Evolutionary conservation across 2,113 vertebrate species (phyloP).

Genomic region (Pygoscelis antarcticus): DNA sequence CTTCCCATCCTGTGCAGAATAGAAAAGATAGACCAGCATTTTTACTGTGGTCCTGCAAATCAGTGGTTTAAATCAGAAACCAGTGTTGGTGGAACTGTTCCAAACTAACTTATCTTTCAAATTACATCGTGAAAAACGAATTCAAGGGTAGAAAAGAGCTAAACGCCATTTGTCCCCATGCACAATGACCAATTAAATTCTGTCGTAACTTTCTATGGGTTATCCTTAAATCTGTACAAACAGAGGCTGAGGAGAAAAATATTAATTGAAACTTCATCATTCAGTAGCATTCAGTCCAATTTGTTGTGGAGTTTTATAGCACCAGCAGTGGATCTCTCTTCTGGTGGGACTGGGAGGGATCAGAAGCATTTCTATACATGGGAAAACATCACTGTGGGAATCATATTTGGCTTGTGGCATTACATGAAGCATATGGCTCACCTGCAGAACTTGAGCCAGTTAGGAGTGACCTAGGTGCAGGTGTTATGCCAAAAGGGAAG

Average conservation of each 20-base stretch:
- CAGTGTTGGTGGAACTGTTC: not conserved
- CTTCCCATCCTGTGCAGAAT: not conserved
- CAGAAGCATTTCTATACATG: conserved; percentile 14
- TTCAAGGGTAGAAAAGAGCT: not conserved
- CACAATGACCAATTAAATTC: not conserved
- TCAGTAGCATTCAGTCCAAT: not conserved
- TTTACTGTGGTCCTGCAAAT: not conserved
- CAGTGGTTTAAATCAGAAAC: not conserved
- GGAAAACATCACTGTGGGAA: not conserved
- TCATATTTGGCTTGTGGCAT: conserved; percentile 24
- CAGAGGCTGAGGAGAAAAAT: not conserved
- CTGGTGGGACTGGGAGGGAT: conserved; percentile 20
- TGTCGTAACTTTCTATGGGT: not conserved
- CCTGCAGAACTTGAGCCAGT: conserved; percentile 42
- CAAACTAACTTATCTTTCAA: not conserved
- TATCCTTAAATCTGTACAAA: not conserved
- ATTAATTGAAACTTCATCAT: not conserved
- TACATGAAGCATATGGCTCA: conserved; percentile 16
- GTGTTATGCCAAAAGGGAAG: conserved; percentile 17
- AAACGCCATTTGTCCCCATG: not conserved
- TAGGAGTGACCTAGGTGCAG: not conserved
- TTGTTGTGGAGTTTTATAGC: not conserved
- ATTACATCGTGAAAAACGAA: not conserved
- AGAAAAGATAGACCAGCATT: not conserved
- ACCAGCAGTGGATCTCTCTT: conserved; percentile 1